Evolutionary conservation across 2,113 vertebrate species (phyloP).

Genomic region (Asarcornis scutulata): DNA sequence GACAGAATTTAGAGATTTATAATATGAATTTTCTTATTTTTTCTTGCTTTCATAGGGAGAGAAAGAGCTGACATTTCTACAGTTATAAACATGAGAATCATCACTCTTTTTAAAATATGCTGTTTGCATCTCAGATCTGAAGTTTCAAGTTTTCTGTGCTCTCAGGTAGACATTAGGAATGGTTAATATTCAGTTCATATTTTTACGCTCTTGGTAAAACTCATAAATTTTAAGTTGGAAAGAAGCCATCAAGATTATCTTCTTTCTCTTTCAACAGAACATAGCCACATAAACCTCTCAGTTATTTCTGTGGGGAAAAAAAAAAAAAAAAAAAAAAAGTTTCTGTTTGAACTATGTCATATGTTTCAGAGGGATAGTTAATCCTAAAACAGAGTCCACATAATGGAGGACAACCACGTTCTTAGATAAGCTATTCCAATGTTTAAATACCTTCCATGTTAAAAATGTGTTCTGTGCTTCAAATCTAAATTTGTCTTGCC

Average conservation of each 20-base stretch:
- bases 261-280: constrained; percentile 14
- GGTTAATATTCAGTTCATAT: neutral
- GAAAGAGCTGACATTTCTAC: neutral
- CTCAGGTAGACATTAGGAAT: neutral
- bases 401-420: neutral
- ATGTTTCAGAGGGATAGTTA: neutral
- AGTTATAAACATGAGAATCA: neutral
- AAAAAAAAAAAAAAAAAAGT: too few relatives aligned
- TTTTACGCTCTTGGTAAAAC: neutral
- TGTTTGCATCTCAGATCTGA: neutral
- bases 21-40: neutral
- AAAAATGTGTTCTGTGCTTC: neutral
- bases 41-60: neutral
- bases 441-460: constrained; percentile 15
- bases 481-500: constrained; percentile 30
- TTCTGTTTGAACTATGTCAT: neutral
- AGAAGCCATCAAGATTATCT: neutral
- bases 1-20: neutral
- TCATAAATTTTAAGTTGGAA: neutral
- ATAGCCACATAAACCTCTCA: neutral
- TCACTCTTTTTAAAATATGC: neutral
- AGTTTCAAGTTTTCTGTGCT: neutral
- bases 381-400: neutral
- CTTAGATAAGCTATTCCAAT: neutral
- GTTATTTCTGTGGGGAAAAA: neutral